Evolutionary conservation across 1,140 invertebrate species (phyloP).

Genomic region (Drosophila pectinifera): DNA sequence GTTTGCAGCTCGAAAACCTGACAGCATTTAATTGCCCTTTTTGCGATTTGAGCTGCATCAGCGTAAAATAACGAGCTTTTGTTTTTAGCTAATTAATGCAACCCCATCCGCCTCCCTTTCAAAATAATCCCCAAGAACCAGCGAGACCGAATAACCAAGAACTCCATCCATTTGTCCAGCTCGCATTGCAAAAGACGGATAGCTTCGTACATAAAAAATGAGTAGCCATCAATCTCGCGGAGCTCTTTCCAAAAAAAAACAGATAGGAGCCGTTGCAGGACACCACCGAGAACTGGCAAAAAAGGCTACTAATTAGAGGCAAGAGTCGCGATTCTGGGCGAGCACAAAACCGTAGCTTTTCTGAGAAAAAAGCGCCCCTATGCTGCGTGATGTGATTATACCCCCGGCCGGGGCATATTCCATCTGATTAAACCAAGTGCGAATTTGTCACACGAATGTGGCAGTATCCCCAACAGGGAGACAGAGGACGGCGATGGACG

Average conservation of each 20-base stretch:
- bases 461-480: conserved; percentile 33
- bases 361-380: neutral
- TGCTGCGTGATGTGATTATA: conserved; percentile 14
- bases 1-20: neutral
- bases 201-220: conserved; percentile 65
- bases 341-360: conserved; percentile 12
- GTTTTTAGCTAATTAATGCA: conserved; percentile 46
- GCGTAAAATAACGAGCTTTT: conserved; percentile 25
- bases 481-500: neutral
- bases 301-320: conserved; percentile 76
- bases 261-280: conserved; percentile 43
- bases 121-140: conserved; percentile 16
- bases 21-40: conserved; percentile 50
- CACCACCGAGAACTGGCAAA: conserved; percentile 13
- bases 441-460: conserved; percentile 65
- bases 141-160: neutral
- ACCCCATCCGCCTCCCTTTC: neutral
- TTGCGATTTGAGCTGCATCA: conserved; percentile 37
- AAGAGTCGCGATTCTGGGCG: conserved; percentile 34
- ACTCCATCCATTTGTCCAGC: conserved; percentile 53
- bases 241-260: conserved; percentile 16
- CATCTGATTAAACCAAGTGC: conserved; percentile 56
- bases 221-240: conserved; percentile 71
- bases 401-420: conserved; percentile 31
- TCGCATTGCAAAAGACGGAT: conserved; percentile 54